phyloP scores from a whole-genome alignment of 2,888 invertebrate species.

The Scaptomyza flava region DNA sequence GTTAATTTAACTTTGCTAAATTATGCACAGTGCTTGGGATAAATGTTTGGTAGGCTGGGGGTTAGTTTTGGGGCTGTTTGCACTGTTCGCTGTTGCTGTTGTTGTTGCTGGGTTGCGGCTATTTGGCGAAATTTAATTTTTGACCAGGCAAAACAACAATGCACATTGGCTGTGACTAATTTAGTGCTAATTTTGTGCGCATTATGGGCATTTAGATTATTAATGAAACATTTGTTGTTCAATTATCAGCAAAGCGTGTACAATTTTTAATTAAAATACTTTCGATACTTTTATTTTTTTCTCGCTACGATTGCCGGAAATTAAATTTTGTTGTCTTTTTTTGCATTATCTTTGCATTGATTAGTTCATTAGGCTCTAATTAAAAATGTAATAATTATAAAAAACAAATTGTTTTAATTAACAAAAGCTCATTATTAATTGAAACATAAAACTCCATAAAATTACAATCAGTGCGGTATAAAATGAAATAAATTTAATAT shows the following conservation, averaged over 20 bases:
- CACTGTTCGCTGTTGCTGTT: neutral
- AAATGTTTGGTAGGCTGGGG: neutral
- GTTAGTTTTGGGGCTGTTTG: conserved; percentile 3
- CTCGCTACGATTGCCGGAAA: conserved; percentile 41
- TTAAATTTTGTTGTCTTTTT: conserved; percentile 39
- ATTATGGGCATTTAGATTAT: conserved; percentile 78
- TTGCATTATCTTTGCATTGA: conserved; percentile 53
- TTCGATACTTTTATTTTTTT: conserved; percentile 4
- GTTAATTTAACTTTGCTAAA: conserved; percentile 80
- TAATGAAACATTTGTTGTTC: conserved; percentile 75
- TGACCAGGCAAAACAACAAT: conserved; percentile 47
- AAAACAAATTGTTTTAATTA: conserved; percentile 60
- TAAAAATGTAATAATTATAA: conserved; percentile 63
- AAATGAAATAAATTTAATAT: conserved; percentile 35
- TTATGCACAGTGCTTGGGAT: conserved; percentile 64
- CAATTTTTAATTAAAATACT: conserved; percentile 71
- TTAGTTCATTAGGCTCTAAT: conserved; percentile 70
- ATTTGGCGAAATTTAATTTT: conserved; percentile 69
- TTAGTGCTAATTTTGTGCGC: conserved; percentile 73
- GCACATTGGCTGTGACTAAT: conserved; percentile 65
- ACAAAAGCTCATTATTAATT: conserved; percentile 43
- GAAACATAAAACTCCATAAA: conserved; percentile 28
- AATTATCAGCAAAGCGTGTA: conserved; percentile 57
- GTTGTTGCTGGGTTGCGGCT: conserved; percentile 22
- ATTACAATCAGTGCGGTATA: conserved; percentile 14